Conservation (phyloP, 2,888 invertebrate genomes). For the Bombylius discolor region DNA sequence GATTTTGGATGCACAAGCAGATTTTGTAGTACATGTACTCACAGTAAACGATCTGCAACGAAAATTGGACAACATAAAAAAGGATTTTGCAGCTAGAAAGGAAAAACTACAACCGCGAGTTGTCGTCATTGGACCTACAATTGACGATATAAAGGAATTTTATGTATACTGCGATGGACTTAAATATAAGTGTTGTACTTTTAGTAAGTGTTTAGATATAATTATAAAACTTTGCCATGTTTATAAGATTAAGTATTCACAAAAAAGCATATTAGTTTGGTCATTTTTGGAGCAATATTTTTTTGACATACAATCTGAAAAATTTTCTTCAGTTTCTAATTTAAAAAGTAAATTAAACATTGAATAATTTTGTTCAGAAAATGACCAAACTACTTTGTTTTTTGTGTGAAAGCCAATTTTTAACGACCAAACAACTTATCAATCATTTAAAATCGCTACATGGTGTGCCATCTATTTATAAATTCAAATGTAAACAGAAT, state of each 20-base stretch:
- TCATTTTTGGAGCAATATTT: slow-evolving; percentile 6
- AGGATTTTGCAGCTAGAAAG: background rate
- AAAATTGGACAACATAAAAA: background rate
- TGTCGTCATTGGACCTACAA: slow-evolving; percentile 4
- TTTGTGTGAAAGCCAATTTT: background rate
- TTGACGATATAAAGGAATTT: slow-evolving; percentile 1
- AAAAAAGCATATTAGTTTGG: slow-evolving; percentile 3
- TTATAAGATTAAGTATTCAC: background rate
- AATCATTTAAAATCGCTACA: background rate
- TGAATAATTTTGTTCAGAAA: background rate
- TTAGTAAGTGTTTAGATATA: slow-evolving; percentile 6
- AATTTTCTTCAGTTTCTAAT: too few species aligned
- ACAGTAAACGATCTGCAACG: background rate
- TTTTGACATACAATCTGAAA: slow-evolving; percentile 1
- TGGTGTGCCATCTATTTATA: background rate
- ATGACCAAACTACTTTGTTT: background rate
- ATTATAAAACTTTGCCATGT: slow-evolving; percentile 6
- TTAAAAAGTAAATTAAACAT: background rate
- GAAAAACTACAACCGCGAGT: slow-evolving; percentile 8
- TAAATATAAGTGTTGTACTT: slow-evolving; percentile 6
- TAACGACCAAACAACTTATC: background rate
- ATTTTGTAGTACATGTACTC: slow-evolving; percentile 1
- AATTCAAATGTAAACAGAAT: background rate
- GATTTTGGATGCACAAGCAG: background rate
- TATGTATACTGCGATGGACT: slow-evolving; percentile 5